phyloP scores from a whole-genome alignment of 2,113 vertebrate genomes.

The Anolis carolinensis region DNA sequence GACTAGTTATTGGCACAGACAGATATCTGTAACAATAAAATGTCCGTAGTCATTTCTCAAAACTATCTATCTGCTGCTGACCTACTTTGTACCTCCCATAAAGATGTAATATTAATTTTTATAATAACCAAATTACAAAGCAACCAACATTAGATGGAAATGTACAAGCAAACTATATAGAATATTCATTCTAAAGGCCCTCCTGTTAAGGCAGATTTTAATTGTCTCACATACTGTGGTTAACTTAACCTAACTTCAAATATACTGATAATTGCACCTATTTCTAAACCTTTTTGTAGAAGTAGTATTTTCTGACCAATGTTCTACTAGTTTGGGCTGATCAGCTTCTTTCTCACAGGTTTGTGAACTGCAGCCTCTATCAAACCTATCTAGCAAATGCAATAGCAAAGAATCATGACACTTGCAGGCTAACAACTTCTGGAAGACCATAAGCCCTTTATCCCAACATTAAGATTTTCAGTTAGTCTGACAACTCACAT shows the following conservation, averaged over 20 bases:
- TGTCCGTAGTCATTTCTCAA: conserved; percentile 9
- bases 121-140: background rate
- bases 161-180: background rate
- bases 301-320: background rate
- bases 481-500: too few species aligned
- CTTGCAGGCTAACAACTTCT: too few species aligned
- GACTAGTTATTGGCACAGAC: background rate
- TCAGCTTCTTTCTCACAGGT: background rate
- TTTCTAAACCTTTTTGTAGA: background rate
- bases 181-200: background rate
- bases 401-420: too few species aligned
- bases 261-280: background rate
- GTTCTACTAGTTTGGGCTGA: background rate
- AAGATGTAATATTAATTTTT: background rate
- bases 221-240: background rate
- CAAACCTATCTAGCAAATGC: background rate
- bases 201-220: background rate
- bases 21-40: background rate
- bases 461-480: too few species aligned
- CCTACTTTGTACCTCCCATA: background rate
- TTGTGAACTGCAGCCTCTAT: background rate
- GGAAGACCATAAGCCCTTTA: too few species aligned
- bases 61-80: background rate
- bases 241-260: background rate
- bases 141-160: conserved; percentile 9